Percentiles rank a stretch among this genome's conserved stretches.
Evolutionary conservation across 2,113 vertebrate genomes (phyloP).

Genomic region (Bettongia penicillata): DNA sequence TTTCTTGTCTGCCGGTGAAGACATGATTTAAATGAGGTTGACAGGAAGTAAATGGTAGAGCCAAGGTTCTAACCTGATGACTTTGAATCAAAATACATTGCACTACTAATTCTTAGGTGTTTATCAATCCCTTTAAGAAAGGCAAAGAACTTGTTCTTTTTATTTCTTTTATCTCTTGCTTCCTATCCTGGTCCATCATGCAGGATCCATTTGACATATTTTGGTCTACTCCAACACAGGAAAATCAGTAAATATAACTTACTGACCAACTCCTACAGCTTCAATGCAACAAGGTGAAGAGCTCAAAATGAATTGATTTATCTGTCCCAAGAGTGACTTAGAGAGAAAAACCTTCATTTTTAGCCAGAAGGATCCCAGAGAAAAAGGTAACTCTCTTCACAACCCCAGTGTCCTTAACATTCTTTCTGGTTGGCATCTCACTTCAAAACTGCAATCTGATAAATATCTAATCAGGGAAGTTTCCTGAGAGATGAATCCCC

Average conservation of each 20-base stretch:
- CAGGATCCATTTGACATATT: neutral
- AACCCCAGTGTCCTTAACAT: neutral
- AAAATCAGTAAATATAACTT: neutral
- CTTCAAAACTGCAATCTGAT: neutral
- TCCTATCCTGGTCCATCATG: neutral
- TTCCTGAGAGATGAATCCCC: neutral
- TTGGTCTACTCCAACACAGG: neutral
- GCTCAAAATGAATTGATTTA: neutral
- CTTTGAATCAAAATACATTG: neutral
- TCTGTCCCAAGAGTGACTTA: neutral
- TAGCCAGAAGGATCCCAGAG: neutral
- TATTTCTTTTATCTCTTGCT: neutral
- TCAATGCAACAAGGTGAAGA: no score
- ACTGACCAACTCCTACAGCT: neutral
- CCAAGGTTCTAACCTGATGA: neutral
- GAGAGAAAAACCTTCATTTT: neutral
- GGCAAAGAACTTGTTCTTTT: neutral
- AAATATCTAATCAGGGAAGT: fast-evolving
- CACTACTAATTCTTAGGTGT: neutral
- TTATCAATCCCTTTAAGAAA: neutral
- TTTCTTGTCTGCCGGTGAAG: neutral
- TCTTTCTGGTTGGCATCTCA: neutral
- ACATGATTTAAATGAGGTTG: neutral
- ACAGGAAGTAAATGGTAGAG: fast-evolving
- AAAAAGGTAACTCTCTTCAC: fast-evolving